Evolutionary conservation across 1,140 invertebrate species (phyloP).

Genomic region (Mactra quadrangularis): DNA sequence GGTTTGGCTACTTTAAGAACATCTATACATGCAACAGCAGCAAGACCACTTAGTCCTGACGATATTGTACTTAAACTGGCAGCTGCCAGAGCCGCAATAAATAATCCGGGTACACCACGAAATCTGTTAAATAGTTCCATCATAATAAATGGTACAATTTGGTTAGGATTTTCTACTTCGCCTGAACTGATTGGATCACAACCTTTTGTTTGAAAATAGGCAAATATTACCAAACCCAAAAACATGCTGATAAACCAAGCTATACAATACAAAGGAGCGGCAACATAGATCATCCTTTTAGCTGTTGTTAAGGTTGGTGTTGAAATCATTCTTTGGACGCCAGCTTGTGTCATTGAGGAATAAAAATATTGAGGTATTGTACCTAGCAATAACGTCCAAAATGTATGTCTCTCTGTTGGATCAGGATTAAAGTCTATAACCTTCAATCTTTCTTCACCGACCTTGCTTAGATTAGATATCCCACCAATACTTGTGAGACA

Average conservation of each 20-base stretch:
- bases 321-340: conserved; percentile 20
- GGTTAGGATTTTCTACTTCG: conserved; percentile 11
- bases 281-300: conserved; percentile 15
- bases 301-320: not conserved
- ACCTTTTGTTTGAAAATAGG: conserved; percentile 8
- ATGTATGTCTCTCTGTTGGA: conserved; percentile 38
- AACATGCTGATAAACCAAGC: conserved; percentile 6
- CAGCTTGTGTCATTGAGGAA: conserved; percentile 14
- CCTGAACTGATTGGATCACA: conserved; percentile 32
- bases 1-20: not conserved
- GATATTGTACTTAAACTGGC: conserved; percentile 41
- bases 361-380: conserved; percentile 5
- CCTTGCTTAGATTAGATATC: not conserved
- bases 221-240: conserved; percentile 24
- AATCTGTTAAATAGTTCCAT: conserved; percentile 27
- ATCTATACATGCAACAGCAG: conserved; percentile 10
- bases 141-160: conserved; percentile 37
- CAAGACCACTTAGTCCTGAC: conserved; percentile 39
- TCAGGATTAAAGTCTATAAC: conserved; percentile 33
- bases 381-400: conserved; percentile 26
- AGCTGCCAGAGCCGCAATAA: conserved; percentile 26
- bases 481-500: not conserved
- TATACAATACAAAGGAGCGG: conserved; percentile 5
- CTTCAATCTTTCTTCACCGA: not conserved
- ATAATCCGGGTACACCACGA: conserved; percentile 17